Evolutionary conservation across 2,888 invertebrate species (phyloP), one percentile per base, ranked within the genome.

Genomic region (Schizaphis graminum): DNA sequence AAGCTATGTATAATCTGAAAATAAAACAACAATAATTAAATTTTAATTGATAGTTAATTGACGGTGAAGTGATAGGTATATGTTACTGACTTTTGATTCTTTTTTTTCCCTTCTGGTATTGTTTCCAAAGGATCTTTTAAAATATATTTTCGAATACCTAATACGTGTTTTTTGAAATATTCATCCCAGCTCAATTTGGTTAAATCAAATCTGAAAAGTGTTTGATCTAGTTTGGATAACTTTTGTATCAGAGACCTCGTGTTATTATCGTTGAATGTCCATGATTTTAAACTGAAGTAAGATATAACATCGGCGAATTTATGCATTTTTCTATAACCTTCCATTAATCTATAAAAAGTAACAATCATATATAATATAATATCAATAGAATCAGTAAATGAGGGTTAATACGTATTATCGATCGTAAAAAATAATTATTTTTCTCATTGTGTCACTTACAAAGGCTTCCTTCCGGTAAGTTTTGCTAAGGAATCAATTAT

Each of bases 101-200:
- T 96, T 91, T 96, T 96, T 95, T 96, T 96, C 88, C 97, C 98
- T 95, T 97, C 96, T 0, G 97, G 97, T 92, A 98, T 96, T 0
- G 98, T 97, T 0, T 97, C 97, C 24, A 98, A 95, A 28, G 98
- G 97, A 95, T 99, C 98, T 95, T 98, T 98, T 67, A 98, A 96
- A 21, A 98, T 96, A 95, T 98, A 98, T 0, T 97, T 96, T 95
- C 98, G 96, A 87, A 98, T 96, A 5, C 98, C 98, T 96, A 97
- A 96, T 24, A 97, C 96, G 95, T 98, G 98, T 91, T 96, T 97
- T 95, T 97, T 96, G 95, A 98, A 97, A 95, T 97, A 98, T 0
- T 96, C 96, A 21, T 97, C 97, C 98, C 98, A 99, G 89, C 97
- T 97, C 95, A 98, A 96, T 57, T 97, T 96, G 0, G 96, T 96